Percentiles rank a stretch among this genome's conserved stretches.
Evolutionary conservation across 1,140 invertebrate species (phyloP).

Genomic region (Araneus ventricosus): DNA sequence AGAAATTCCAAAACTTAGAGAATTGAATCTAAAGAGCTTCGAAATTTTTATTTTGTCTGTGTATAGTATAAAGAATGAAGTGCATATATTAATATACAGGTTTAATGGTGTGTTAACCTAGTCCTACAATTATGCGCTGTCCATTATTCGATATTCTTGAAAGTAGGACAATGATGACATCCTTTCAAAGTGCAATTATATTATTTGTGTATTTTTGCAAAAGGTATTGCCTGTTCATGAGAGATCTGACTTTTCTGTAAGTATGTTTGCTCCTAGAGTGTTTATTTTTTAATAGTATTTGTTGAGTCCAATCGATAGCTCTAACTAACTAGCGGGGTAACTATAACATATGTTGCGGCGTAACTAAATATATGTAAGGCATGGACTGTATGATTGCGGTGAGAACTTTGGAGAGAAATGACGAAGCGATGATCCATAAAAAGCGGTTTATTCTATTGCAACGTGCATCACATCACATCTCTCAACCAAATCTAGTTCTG

Average conservation of each 20-base stretch:
- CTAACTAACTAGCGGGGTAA: no score
- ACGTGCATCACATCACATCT: no score
- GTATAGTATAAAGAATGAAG: background rate
- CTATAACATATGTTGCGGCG: no score
- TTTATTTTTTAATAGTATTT: background rate
- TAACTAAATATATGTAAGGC: no score
- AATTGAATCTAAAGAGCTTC: background rate
- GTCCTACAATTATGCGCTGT: constrained; percentile 6
- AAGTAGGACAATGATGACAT: constrained; percentile 17
- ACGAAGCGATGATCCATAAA: no score
- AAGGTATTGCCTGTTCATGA: background rate
- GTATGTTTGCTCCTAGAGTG: background rate
- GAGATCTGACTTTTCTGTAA: background rate
- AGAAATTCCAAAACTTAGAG: background rate
- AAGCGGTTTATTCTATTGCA: no score
- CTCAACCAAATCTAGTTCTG: no score
- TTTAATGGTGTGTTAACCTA: constrained; percentile 17
- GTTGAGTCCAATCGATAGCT: no score
- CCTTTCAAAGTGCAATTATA: constrained; percentile 20
- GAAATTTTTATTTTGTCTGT: background rate
- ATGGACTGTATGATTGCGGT: no score
- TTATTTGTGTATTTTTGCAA: background rate
- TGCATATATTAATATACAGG: background rate
- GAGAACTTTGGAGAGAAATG: no score
- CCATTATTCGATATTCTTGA: background rate